These are phyloP conservation scores for Folsomia candida DNA, from an alignment of 2,888 invertebrate genomes.

Conservation along the genomic window DNA sequence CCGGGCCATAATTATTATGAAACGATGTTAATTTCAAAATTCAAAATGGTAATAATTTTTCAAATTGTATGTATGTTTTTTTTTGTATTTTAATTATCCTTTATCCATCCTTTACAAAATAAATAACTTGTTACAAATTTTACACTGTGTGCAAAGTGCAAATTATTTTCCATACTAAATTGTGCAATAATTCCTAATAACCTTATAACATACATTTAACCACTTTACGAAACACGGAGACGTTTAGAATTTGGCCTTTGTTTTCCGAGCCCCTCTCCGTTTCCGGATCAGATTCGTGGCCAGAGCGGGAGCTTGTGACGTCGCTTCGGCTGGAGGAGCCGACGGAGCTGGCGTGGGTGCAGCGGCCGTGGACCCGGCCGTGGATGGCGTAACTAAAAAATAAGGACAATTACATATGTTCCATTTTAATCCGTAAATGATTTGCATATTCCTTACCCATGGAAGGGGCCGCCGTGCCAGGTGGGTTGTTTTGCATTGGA, in stretches of 20 bases:
- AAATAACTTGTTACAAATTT: too few species aligned
- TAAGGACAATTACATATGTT: not conserved
- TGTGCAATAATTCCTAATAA: too few species aligned
- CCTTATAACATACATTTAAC: too few species aligned
- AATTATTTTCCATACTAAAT: too few species aligned
- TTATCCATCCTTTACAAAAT: too few species aligned
- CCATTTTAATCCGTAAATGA: not conserved
- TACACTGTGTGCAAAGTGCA: too few species aligned
- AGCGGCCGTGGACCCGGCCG: not conserved
- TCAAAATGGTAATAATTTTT: too few species aligned
- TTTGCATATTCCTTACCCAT: not conserved
- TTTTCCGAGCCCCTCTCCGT: not conserved
- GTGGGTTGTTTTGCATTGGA: constrained; percentile 5
- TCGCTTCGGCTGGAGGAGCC: not conserved
- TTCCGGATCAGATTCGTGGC: not conserved
- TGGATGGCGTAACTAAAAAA: not conserved
- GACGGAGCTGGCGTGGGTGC: not conserved
- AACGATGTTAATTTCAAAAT: too few species aligned
- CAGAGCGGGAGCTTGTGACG: not conserved
- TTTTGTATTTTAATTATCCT: too few species aligned
- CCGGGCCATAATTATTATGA: too few species aligned
- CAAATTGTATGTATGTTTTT: too few species aligned
- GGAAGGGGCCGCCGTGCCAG: not conserved
- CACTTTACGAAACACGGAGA: too few species aligned
- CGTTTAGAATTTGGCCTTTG: not conserved